Evolutionary conservation across 2,888 invertebrate genomes (phyloP).

Genomic region (Bibio marci): DNA sequence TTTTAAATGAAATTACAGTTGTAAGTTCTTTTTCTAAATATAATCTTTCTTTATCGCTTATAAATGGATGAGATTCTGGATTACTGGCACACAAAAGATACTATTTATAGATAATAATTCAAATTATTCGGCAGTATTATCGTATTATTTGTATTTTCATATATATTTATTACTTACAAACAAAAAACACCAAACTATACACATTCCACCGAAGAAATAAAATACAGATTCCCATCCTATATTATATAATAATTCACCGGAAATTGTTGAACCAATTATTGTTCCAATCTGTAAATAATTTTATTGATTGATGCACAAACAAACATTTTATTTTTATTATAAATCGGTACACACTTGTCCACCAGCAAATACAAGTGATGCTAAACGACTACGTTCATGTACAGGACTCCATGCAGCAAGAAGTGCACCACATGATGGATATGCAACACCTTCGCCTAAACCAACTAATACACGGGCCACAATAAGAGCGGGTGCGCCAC

Average conservation of each 20-base stretch:
- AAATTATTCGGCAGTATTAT: conserved; percentile 1
- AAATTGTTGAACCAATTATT: conserved; percentile 43
- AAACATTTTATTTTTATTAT: not conserved
- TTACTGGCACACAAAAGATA: conserved; percentile 36
- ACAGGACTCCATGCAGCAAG: conserved; percentile 68
- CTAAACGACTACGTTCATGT: conserved; percentile 58
- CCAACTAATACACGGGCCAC: conserved; percentile 60
- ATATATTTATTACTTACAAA: conserved; percentile 35
- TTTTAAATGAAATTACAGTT: conserved; percentile 25
- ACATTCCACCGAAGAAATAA: conserved; percentile 61
- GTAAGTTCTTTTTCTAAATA: conserved; percentile 41
- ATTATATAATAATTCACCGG: conserved; percentile 49
- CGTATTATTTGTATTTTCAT: not conserved
- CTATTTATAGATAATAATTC: conserved; percentile 18
- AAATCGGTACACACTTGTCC: conserved; percentile 37
- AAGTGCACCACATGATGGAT: conserved; percentile 59
- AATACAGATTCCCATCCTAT: conserved; percentile 62
- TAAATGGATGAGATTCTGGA: conserved; percentile 48
- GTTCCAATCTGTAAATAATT: conserved; percentile 25
- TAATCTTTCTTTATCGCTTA: conserved; percentile 42
- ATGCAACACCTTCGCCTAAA: conserved; percentile 70
- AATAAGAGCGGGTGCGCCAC: conserved; percentile 54
- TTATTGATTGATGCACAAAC: not conserved
- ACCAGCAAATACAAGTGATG: conserved; percentile 63
- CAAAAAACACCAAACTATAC: conserved; percentile 53